A percentile compares a stretch with the other conserved stretches of the same genome.
These are phyloP conservation scores for Myiagra hebetior DNA, from an alignment of 2,113 vertebrate genomes.

Conservation along the genomic window DNA sequence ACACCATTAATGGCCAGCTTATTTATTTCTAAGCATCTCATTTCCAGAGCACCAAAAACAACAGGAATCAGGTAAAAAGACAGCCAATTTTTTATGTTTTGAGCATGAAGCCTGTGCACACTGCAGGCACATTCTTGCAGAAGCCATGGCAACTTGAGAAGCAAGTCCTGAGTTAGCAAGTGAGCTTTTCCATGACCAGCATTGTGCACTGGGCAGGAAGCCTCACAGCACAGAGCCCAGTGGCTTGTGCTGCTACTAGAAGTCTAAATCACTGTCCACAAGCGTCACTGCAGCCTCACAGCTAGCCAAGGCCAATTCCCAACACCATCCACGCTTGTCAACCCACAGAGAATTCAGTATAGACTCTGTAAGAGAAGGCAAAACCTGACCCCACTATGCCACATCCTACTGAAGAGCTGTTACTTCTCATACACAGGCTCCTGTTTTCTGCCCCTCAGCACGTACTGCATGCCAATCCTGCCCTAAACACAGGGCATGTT, in stretches of 20 bases:
- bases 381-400: not conserved
- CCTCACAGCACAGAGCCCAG: not conserved
- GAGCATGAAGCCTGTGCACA: not conserved
- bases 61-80: not conserved
- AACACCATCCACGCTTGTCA: not conserved
- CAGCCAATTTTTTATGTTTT: not conserved
- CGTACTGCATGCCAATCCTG: fast-evolving
- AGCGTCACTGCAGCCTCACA: not conserved
- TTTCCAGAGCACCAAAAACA: not conserved
- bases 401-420: not conserved
- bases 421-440: not conserved
- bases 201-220: fast-evolving
- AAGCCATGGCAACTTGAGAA: not conserved
- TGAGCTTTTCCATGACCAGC: not conserved
- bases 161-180: not conserved
- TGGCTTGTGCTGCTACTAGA: not conserved
- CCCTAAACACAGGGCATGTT: not conserved
- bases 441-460: not conserved
- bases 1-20: not conserved
- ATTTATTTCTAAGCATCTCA: conserved; percentile 25
- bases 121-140: not conserved
- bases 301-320: not conserved
- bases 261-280: not conserved
- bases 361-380: not conserved
- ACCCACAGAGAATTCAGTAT: not conserved